Base-by-base conservation (phyloP, 2,797 vertebrate species). In the Anguilla megastoma region DNA sequence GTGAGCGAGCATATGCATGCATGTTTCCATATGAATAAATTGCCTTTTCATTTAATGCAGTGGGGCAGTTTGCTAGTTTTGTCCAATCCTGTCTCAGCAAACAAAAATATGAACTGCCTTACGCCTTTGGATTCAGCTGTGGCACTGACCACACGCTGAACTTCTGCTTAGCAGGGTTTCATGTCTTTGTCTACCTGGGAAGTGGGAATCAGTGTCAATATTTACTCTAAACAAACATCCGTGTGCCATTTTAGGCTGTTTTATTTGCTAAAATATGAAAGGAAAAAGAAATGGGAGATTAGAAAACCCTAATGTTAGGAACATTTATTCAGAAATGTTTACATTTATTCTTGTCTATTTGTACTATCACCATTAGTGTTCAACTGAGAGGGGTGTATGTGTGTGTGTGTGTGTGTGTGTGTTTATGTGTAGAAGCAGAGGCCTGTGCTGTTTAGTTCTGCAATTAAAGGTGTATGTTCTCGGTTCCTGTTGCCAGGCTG, bases 401-500 rank as follows among this genome's bases (percentile, higher is more conserved):
- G 12, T 58, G 14, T 18, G 56, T 58, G 14, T 58, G 56, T 5
- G 63, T 69, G 63, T n/a, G 3, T 63, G 21, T n/a, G 60, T 66
- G 60, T 3, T 2, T 63, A 0, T 3, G 60, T n/a, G 60, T 63
- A 8, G 3, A n/a, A 5, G 0, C 60, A n/a, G 21, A 24, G 60
- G 60, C 2, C 21, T 66, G 60, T 66, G 14, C 54, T 66, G 60
- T 66, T 60, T 27, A 36, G 69, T 12, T 10, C 30, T 36, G 27
- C 10, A 0, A 7, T 74, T 74, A 12, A 10, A 74, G 8, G 69
- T 14, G 69, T 79, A 52, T 60, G 14, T 16, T 18, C 6, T 36
- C 10, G 83, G 9, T 86, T 27, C 10, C 91, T 58, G 12, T 3
- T 41, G 3, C 1, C 93, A 99, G 98, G 89, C 94, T 99, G 91